Evolutionary conservation across 2,888 invertebrate genomes (phyloP), one percentile per base, ranked within the genome.

Genomic region (Epinotia demarniana): DNA sequence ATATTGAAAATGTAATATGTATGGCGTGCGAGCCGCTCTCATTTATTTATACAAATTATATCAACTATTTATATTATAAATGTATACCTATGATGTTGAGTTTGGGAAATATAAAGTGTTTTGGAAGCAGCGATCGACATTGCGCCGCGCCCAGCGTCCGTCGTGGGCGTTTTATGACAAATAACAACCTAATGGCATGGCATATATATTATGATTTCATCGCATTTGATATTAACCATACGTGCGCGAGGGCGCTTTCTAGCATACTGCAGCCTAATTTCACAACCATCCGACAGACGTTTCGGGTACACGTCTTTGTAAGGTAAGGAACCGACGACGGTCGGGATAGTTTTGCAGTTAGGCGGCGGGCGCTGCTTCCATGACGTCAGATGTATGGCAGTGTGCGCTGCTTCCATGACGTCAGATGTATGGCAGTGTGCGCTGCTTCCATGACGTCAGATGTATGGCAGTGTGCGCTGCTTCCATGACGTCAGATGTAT

Each of bases 1-100:
- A 58, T 58, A 74, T 58, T 33, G 43, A 57, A 27, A 46, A 62
- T 61, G 43, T 67, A 61, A 46, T 63, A 63, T 63, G 57, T 62
- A 69, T 49, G 57, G 33, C 46, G 64, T 27, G 57, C 46, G 18
- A 16, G 19, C 12, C 33, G 58, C 74, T 72, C 69, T 19, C 19
- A 19, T 58, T 63, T 39, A 62, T 69, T 74, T 69, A 69, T 63
- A 69, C 69, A 57, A 74, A 74, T 74, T 62, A 74, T 74, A 74
- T 68, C 68, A 23, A 60, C 62, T 74, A 74, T 74, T 74, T 74
- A 74, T 64, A 70, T 67, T 74, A 70, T 58, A 69, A 58, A 63
- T 68, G 49, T 55, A 23, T 63, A 64, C 19, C 16, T 69, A 68
- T 57, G 43, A 69, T 73, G 74, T 74, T 74, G 74, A 74, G 69